These are phyloP conservation scores for Psilanteris sp. DNA, from an alignment of 1,140 invertebrate species.

Conservation along the genomic window DNA sequence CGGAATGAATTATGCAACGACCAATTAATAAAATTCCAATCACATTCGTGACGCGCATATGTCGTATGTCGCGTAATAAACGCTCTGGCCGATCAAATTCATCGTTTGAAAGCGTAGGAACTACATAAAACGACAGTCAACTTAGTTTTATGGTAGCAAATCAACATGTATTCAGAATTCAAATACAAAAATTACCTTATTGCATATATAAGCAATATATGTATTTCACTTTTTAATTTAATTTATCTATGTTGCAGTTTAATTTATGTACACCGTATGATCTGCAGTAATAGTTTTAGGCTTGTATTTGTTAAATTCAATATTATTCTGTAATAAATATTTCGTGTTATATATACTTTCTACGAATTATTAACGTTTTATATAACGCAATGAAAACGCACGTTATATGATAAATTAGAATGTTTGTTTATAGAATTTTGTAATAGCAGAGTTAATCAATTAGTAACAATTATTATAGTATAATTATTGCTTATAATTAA, in stretches of 20 bases:
- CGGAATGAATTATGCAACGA: slow-evolving; percentile 75
- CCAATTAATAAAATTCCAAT: slow-evolving; percentile 77
- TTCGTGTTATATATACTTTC: too few relatives aligned
- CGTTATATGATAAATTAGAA: too few relatives aligned
- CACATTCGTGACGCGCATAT: slow-evolving; percentile 69
- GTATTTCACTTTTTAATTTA: slow-evolving; percentile 35
- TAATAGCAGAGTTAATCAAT: too few relatives aligned
- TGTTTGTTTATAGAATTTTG: too few relatives aligned
- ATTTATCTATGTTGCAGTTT: slow-evolving; percentile 28
- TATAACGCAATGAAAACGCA: too few relatives aligned
- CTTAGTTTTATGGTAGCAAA: slow-evolving; percentile 45
- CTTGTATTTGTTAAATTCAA: too few relatives aligned
- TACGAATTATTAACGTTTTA: too few relatives aligned
- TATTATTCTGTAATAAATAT: too few relatives aligned
- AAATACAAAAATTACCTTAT: slow-evolving; percentile 39
- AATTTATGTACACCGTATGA: too few relatives aligned
- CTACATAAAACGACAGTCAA: slow-evolving; percentile 52
- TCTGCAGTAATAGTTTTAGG: too few relatives aligned
- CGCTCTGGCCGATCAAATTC: slow-evolving; percentile 63
- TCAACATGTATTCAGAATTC: slow-evolving; percentile 39
- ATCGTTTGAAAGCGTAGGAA: slow-evolving; percentile 56
- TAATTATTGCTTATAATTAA: too few relatives aligned
- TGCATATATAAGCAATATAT: slow-evolving; percentile 49
- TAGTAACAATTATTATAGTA: too few relatives aligned
- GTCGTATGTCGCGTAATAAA: slow-evolving; percentile 68